Conservation (phyloP, 1,140 invertebrate species). For the Drosophila jambulina region DNA sequence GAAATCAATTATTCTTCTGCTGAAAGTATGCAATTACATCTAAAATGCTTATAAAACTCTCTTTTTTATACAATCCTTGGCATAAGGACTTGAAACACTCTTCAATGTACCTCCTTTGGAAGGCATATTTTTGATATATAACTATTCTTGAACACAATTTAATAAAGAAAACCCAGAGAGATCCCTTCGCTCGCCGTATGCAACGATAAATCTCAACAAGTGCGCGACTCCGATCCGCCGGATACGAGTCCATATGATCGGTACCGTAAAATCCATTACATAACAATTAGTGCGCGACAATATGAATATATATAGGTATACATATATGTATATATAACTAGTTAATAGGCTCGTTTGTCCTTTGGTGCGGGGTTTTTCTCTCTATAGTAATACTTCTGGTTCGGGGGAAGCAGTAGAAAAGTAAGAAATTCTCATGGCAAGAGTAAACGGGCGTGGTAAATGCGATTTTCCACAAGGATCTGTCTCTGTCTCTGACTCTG, state of each 20-base stretch:
- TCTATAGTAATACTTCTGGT: slow-evolving; percentile 36
- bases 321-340: slow-evolving; percentile 32
- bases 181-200: slow-evolving; percentile 12
- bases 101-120: accelerated
- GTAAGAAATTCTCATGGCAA: slow-evolving; percentile 58
- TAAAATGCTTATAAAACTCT: background rate
- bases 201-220: slow-evolving; percentile 35
- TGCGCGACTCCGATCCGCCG: slow-evolving; percentile 6
- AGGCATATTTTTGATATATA: background rate
- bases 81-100: too few relatives aligned
- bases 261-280: slow-evolving; percentile 20
- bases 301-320: slow-evolving; percentile 2
- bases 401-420: slow-evolving; percentile 61
- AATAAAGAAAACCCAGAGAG: background rate
- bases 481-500: background rate
- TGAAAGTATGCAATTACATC: background rate
- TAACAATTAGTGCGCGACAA: slow-evolving; percentile 48
- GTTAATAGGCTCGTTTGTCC: slow-evolving; percentile 68
- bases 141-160: background rate
- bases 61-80: too few relatives aligned
- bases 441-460: slow-evolving; percentile 48
- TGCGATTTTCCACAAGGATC: slow-evolving; percentile 58
- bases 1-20: background rate
- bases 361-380: slow-evolving; percentile 59
- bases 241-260: slow-evolving; percentile 21